These are phyloP conservation scores for Drosophila mercatorum DNA, from an alignment of 2,888 invertebrate genomes.

Conservation along the genomic window DNA sequence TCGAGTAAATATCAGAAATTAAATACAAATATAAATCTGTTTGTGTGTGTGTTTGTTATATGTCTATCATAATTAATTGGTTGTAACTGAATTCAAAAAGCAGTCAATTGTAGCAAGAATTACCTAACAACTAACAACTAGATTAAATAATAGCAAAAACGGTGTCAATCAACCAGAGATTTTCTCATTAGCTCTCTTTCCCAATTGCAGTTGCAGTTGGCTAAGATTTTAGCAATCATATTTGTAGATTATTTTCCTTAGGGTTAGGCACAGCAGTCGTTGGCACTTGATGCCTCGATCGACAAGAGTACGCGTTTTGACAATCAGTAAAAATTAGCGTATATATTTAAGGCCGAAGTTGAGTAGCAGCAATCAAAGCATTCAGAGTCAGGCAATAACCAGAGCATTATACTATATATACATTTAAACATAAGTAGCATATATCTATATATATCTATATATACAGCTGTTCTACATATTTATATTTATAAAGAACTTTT, in stretches of 20 bases:
- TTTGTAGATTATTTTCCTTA: conserved; percentile 42
- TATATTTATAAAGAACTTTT: conserved; percentile 72
- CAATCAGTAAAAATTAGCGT: conserved; percentile 85
- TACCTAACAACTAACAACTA: conserved; percentile 2
- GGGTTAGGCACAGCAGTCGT: conserved; percentile 47
- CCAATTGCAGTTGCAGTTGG: conserved; percentile 19
- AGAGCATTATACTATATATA: conserved; percentile 43
- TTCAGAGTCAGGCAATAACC: conserved; percentile 44
- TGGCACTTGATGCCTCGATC: conserved; percentile 66
- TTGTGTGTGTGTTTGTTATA: conserved; percentile 30
- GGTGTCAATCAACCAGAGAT: conserved; percentile 60
- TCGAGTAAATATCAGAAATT: conserved; percentile 9
- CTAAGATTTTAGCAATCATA: conserved; percentile 32
- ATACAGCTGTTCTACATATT: conserved; percentile 45
- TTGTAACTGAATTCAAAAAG: conserved; percentile 40
- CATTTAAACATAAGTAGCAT: conserved; percentile 10
- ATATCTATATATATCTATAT: conserved; percentile 13
- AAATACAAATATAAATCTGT: conserved; percentile 29
- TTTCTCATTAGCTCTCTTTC: conserved; percentile 45
- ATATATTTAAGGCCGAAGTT: conserved; percentile 56
- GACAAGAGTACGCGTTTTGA: conserved; percentile 85
- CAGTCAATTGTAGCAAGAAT: conserved; percentile 53
- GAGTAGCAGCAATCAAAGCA: conserved; percentile 51
- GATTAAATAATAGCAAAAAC: conserved; percentile 23
- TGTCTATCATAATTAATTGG: conserved; percentile 52